Evolutionary conservation across 2,797 vertebrate species (phyloP).

Genomic region (Serranus cabrilla): DNA sequence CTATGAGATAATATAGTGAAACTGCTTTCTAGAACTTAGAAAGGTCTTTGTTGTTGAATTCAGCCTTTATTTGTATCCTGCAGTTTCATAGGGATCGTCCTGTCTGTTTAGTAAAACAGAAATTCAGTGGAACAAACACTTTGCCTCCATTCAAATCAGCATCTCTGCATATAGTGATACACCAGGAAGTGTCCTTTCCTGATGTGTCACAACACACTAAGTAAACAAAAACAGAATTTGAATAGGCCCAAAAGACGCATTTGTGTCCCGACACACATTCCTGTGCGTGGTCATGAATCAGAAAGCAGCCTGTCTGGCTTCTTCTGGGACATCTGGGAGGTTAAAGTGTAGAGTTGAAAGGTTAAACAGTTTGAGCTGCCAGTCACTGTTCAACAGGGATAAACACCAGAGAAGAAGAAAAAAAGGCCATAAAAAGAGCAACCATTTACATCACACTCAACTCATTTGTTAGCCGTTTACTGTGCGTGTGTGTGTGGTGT

Average conservation of each 20-base stretch:
- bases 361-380: constrained; percentile 32
- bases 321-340: constrained; percentile 5
- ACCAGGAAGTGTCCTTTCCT: constrained; percentile 28
- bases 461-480: constrained; percentile 58
- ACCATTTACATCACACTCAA: constrained; percentile 70
- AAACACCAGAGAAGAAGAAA: constrained; percentile 43
- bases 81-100: neutral
- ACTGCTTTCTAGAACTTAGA: neutral
- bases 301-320: neutral
- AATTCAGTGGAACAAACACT: constrained; percentile 25
- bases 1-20: too few species aligned
- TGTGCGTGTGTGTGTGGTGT: constrained; percentile 22
- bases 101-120: constrained; percentile 15
- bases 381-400: constrained; percentile 57
- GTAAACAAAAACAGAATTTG: constrained; percentile 24
- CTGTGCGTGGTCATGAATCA: neutral
- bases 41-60: neutral
- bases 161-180: neutral
- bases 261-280: constrained; percentile 19
- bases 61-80: neutral
- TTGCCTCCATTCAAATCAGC: constrained; percentile 35
- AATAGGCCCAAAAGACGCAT: constrained; percentile 6
- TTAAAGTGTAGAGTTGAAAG: constrained; percentile 45
- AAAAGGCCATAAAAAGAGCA: constrained; percentile 32
- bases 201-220: neutral